phyloP scores from a whole-genome alignment of 2,888 invertebrate species.

The Girardia tigrina region DNA sequence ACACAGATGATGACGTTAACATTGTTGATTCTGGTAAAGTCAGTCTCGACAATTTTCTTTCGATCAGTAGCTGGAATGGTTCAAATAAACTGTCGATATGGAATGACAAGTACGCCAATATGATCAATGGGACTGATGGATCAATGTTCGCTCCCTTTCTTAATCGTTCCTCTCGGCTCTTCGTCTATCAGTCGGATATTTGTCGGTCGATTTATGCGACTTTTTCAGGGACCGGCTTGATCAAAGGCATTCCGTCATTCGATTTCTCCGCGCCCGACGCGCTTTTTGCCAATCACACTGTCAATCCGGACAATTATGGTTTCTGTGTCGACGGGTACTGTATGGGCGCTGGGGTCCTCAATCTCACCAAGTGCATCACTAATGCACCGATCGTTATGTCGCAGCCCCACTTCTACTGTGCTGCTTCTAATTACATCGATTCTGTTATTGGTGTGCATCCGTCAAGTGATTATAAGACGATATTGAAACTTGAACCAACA shows the following conservation, averaged over 20 bases:
- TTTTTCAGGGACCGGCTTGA: constrained; percentile 9
- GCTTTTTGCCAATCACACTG: constrained; percentile 38
- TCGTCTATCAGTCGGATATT: constrained; percentile 41
- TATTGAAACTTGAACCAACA: background rate
- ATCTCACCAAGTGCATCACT: constrained; percentile 40
- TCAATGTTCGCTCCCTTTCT: constrained; percentile 40
- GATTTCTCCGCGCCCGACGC: constrained; percentile 38
- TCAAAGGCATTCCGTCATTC: constrained; percentile 28
- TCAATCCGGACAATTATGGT: constrained; percentile 40
- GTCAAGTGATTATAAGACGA: background rate
- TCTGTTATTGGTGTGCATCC: constrained; percentile 39
- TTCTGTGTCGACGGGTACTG: constrained; percentile 40
- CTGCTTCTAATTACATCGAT: constrained; percentile 25
- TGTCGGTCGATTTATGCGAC: constrained; percentile 38
- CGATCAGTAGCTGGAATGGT: constrained; percentile 20
- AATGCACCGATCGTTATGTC: constrained; percentile 41
- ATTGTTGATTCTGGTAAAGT: background rate
- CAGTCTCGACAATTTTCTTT: background rate
- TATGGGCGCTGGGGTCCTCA: constrained; percentile 43
- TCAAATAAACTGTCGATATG: constrained; percentile 38
- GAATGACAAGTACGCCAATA: constrained; percentile 39
- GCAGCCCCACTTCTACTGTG: constrained; percentile 44
- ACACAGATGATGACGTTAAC: background rate
- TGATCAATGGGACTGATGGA: constrained; percentile 43
- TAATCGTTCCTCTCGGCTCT: constrained; percentile 38